A percentile compares a stretch with the other conserved stretches of the same genome.
phyloP scores from a whole-genome alignment of 2,797 vertebrate genomes.

The Epinephelus malabaricus region DNA sequence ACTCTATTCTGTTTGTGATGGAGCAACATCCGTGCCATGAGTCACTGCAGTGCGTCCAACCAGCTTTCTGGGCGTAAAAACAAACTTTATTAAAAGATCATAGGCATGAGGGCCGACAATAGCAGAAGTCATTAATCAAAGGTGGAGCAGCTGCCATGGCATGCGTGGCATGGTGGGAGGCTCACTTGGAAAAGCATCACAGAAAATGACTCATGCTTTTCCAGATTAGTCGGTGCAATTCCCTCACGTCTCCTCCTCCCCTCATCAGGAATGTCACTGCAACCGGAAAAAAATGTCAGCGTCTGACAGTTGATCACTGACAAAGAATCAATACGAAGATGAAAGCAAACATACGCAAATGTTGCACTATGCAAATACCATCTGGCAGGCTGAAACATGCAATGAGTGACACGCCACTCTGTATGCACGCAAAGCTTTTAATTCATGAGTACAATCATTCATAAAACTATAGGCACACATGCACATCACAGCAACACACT shows the following conservation, averaged over 20 bases:
- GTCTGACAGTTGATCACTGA: conserved; percentile 36
- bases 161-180: conserved; percentile 65
- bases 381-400: conserved; percentile 8
- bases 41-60: conserved; percentile 45
- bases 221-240: conserved; percentile 65
- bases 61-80: conserved; percentile 60
- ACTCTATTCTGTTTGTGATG: conserved; percentile 30
- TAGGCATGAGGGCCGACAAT: conserved; percentile 60
- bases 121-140: conserved; percentile 75
- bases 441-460: conserved; percentile 26
- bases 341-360: conserved; percentile 46
- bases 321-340: conserved; percentile 41
- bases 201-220: conserved; percentile 74
- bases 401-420: neutral
- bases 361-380: neutral
- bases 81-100: conserved; percentile 80
- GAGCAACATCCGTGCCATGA: conserved; percentile 42
- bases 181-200: conserved; percentile 73
- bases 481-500: conserved; percentile 19
- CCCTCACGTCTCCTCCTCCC: conserved; percentile 63
- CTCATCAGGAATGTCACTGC: conserved; percentile 71
- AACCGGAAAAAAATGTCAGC: conserved; percentile 37
- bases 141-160: conserved; percentile 51
- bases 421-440: conserved; percentile 14
- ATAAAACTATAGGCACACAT: conserved; percentile 22